These are phyloP conservation scores for Aldrovandia affinis DNA, from an alignment of 2,797 vertebrate species.

Conservation along the genomic window DNA sequence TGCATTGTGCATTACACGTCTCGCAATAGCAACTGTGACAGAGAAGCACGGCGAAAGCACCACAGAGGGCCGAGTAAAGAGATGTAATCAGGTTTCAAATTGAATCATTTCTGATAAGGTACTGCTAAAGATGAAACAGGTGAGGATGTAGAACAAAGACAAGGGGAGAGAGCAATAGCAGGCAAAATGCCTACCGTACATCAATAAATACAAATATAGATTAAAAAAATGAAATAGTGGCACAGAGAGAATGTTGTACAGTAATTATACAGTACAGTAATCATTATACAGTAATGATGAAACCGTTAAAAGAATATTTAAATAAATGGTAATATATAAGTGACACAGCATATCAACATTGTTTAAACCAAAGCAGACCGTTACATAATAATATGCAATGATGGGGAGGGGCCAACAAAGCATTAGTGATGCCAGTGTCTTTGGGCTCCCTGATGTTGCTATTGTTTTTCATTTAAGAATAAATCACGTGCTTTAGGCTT, in stretches of 20 bases:
- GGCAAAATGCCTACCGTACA: neutral
- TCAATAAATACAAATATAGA: neutral
- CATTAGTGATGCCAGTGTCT: neutral
- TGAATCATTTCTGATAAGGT: neutral
- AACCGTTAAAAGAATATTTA: neutral
- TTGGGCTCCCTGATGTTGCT: neutral
- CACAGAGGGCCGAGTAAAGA: neutral
- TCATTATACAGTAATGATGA: neutral
- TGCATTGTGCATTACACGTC: neutral
- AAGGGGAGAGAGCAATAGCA: neutral
- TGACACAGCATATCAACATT: neutral
- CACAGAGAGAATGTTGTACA: neutral
- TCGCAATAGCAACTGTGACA: neutral
- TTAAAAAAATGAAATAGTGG: neutral
- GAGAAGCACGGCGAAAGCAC: neutral
- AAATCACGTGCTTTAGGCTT: neutral
- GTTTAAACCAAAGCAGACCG: neutral
- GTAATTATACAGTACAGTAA: too few species aligned
- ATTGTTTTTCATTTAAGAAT: neutral
- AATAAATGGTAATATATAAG: constrained; percentile 1
- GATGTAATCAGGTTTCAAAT: neutral
- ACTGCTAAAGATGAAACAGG: neutral
- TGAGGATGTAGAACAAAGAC: neutral
- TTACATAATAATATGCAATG: neutral
- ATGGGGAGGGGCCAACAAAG: neutral